Percentiles rank a stretch among this genome's conserved stretches.
Evolutionary conservation across 2,113 vertebrate genomes (phyloP).

Genomic region (Pituophis catenifer): DNA sequence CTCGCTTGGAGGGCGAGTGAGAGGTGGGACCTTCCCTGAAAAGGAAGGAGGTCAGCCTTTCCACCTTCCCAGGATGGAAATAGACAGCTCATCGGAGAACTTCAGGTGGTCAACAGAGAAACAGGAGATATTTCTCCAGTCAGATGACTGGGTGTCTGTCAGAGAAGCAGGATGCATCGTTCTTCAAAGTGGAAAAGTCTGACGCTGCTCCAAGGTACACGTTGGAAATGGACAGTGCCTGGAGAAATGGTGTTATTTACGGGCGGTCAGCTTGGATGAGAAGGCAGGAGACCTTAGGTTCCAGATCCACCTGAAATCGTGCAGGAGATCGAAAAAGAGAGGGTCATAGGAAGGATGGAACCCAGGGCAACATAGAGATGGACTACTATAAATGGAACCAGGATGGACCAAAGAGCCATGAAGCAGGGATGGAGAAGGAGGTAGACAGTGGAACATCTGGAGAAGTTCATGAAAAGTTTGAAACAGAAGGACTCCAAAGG

Average conservation of each 20-base stretch:
- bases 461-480: not conserved
- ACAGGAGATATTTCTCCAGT: not conserved
- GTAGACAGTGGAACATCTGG: not conserved
- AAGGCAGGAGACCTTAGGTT: too few species aligned
- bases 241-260: not conserved
- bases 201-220: not conserved
- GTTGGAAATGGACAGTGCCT: not conserved
- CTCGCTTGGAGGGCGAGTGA: not conserved
- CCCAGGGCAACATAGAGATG: not conserved
- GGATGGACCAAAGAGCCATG: not conserved
- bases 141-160: not conserved
- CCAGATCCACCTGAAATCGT: not conserved
- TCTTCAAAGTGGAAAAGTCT: not conserved
- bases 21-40: not conserved
- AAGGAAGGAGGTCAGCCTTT: not conserved
- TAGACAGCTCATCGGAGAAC: not conserved
- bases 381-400: not conserved
- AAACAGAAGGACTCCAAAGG: not conserved
- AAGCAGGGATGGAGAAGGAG: too few species aligned
- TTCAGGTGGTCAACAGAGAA: not conserved
- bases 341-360: not conserved
- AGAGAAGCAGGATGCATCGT: not conserved
- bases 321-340: not conserved
- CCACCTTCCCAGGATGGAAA: constrained; percentile 2
- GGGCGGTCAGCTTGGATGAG: not conserved